phyloP scores from a whole-genome alignment of 2,888 invertebrate species.

The Isotomurus palustris region DNA sequence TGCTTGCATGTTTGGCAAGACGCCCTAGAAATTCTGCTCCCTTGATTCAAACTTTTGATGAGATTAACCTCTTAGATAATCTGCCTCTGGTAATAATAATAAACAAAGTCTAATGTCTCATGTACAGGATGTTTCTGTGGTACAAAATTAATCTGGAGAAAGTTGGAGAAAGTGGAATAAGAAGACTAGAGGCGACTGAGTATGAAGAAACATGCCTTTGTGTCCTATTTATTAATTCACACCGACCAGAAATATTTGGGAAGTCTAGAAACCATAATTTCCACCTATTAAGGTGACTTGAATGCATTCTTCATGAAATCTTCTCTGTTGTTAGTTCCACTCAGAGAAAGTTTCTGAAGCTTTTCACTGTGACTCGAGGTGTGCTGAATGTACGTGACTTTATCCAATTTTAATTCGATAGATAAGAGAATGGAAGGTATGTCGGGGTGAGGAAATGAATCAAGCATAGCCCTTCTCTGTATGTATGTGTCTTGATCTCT shows the following conservation, averaged over 20 bases:
- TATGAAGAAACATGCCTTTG: no score
- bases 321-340: neutral
- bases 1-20: neutral
- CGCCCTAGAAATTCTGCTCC: neutral
- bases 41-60: constrained; percentile 9
- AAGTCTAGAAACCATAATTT: constrained; percentile 6
- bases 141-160: constrained; percentile 10
- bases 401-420: constrained; percentile 3
- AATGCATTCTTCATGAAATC: constrained; percentile 6
- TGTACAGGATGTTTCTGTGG: constrained; percentile 1
- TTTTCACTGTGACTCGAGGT: no score
- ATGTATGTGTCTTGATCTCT: no score
- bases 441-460: no score
- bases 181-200: no score
- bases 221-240: constrained; percentile 15
- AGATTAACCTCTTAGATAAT: constrained; percentile 12
- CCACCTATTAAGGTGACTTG: neutral
- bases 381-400: constrained; percentile 2
- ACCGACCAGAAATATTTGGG: constrained; percentile 3
- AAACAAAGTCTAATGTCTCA: constrained; percentile 10
- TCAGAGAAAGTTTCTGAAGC: no score
- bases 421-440: no score
- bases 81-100: constrained; percentile 10
- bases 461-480: no score
- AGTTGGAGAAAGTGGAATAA: no score